Conservation (phyloP, 2,113 vertebrate genomes). For the Xyrauchen texanus region DNA sequence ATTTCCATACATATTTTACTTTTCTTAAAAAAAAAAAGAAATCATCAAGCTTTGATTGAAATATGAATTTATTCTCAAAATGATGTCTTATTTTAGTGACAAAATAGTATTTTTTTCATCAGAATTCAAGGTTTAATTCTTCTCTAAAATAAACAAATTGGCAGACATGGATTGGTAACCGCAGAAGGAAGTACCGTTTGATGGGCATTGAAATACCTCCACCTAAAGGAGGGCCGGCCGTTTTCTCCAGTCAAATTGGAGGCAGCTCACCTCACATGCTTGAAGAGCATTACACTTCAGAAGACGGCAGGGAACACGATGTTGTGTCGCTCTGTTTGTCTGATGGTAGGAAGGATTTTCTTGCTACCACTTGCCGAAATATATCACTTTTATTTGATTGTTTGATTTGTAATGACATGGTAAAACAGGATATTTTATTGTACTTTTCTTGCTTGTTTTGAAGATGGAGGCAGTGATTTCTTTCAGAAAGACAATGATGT, state of each 20-base stretch:
- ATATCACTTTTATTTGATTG: too few relatives aligned
- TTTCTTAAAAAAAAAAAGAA: too few relatives aligned
- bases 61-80: too few relatives aligned
- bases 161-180: slow-evolving; percentile 99
- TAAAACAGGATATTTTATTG: background rate
- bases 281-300: slow-evolving; percentile 76
- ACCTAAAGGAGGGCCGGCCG: slow-evolving; percentile 91
- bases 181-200: slow-evolving; percentile 95
- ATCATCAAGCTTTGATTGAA: too few relatives aligned
- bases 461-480: slow-evolving; percentile 84
- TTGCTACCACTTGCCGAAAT: background rate
- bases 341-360: slow-evolving; percentile 76
- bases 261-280: slow-evolving; percentile 79
- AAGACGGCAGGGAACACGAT: slow-evolving; percentile 88
- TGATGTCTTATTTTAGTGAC: too few relatives aligned
- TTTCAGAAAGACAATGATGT: slow-evolving; percentile 59
- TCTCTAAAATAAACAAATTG: slow-evolving; percentile 3
- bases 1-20: too few relatives aligned
- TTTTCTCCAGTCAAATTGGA: slow-evolving; percentile 83
- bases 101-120: too few relatives aligned
- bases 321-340: slow-evolving; percentile 87
- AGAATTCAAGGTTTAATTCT: background rate
- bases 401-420: too few relatives aligned
- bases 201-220: slow-evolving; percentile 97
- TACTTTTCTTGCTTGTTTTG: slow-evolving; percentile 54